Base-by-base conservation (phyloP, 2,113 vertebrate species). In the Cyprinodon variegatus region DNA sequence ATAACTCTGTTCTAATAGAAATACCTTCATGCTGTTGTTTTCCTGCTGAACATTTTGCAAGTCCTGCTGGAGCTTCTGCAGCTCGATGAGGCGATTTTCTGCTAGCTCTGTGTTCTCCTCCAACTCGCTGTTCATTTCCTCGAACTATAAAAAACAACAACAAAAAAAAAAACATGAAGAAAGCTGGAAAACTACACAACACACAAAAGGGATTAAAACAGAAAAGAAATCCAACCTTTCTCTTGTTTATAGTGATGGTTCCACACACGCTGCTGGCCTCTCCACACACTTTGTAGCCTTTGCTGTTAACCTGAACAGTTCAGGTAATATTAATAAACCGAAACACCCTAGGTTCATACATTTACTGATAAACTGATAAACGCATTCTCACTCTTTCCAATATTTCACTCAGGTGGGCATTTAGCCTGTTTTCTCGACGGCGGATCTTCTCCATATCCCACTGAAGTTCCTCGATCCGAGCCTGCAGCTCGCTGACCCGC, bases 371-470 rank as follows among this genome's bases (percentile, higher is more conserved):
- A 11, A 17, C 38, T 14, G 2, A 11, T n/a, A 29, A 29, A 29
- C 29, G 29, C 41, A 60, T 36, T 46, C 89, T 80, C 72, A 97
- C 97, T 90, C 97, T 91, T 74, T 99, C 97, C 45, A 98, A 91
- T 76, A 98, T 96, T 11, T 99, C 96, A 0, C 92, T 96, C 65
- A 99, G 91, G 83, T 99, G 97, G 1, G 96, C 91, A 68, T 97
- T 99, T 43, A 99, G 95, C 2, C 97, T 90, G 87, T 99, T 97
- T 72, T 99, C 97, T 48, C 97, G 88, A 38, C 96, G 97, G 2
- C 96, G 94, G 84, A 98, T 96, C 91, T 99, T 99, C 92, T 99
- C 98, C 81, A 96, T 98, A 90, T 99, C 97, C 97, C 98, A 99
- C 85, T 99, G 98, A 11, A 99, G 90, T 87, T 99, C 98, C 76